Percentiles rank a stretch among this genome's conserved stretches.
Conservation (phyloP, 2,797 vertebrate species). For the Eulemur albifrons region DNA sequence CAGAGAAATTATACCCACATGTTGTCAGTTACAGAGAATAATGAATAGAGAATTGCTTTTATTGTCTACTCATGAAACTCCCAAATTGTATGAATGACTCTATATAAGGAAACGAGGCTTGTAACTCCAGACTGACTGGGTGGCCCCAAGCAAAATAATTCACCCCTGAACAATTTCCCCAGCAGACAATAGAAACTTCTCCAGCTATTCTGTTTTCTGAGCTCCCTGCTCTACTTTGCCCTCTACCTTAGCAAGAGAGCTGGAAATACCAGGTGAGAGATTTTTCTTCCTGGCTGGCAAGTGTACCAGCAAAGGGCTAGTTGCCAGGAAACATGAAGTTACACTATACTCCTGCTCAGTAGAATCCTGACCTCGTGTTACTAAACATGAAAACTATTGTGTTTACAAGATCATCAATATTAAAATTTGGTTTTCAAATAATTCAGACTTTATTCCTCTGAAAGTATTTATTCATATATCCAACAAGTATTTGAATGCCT, state of each 20-base stretch:
- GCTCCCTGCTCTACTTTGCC: not conserved
- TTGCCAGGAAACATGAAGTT: not conserved
- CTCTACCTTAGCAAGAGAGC: not conserved
- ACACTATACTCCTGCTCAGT: not conserved
- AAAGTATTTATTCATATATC: not conserved
- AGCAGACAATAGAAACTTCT: not conserved
- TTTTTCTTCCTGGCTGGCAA: too few species aligned
- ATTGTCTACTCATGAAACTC: not conserved
- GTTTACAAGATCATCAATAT: not conserved
- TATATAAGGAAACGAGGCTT: not conserved
- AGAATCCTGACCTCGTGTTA: not conserved
- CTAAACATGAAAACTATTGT: not conserved
- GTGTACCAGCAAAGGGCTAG: not conserved
- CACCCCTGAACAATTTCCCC: not conserved
- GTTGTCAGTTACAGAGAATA: not conserved
- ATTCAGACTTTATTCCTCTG: not conserved
- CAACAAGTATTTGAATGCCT: not conserved
- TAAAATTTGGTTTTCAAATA: not conserved
- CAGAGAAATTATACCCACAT: not conserved
- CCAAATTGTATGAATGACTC: not conserved
- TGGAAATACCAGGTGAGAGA: not conserved
- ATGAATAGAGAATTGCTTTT: not conserved
- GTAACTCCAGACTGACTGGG: not conserved
- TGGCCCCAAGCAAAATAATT: conserved; percentile 19
- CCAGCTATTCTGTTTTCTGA: not conserved